Evolutionary conservation across 2,113 vertebrate species (phyloP).

Genomic region (Sorex fumeus): DNA sequence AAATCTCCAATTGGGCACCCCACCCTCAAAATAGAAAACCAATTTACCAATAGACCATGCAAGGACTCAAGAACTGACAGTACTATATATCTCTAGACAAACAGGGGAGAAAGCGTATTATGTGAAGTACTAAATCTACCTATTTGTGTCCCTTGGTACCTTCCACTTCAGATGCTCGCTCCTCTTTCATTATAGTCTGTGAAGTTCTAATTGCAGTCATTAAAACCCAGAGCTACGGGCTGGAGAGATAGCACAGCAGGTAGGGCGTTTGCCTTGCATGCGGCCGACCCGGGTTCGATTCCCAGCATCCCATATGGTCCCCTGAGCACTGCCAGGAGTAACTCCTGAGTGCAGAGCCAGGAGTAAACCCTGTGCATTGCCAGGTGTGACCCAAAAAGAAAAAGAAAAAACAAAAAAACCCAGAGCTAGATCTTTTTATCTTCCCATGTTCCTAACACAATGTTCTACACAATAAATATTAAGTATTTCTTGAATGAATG

Average conservation of each 20-base stretch:
- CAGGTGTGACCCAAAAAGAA: too few relatives aligned
- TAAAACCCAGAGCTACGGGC: conserved; percentile 14
- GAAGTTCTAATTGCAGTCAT: neutral
- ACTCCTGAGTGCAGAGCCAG: too few relatives aligned
- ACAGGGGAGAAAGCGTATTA: neutral
- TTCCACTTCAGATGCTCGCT: neutral
- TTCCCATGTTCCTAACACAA: conserved; percentile 11
- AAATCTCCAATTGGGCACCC: too few relatives aligned
- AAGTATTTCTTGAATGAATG: conserved; percentile 38
- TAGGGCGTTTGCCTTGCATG: too few relatives aligned
- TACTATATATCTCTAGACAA: neutral
- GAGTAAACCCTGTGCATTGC: too few relatives aligned
- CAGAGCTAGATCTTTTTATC: conserved; percentile 15
- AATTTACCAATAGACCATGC: conserved; percentile 1
- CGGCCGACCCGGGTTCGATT: too few relatives aligned
- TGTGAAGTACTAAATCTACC: neutral
- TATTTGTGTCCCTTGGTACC: neutral
- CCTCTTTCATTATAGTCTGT: neutral
- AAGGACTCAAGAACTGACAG: neutral
- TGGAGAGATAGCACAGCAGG: too few relatives aligned
- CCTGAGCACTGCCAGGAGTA: too few relatives aligned
- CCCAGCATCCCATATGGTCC: too few relatives aligned
- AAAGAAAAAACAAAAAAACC: neutral
- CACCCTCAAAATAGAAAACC: neutral
- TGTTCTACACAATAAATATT: conserved; percentile 33